phyloP scores from a whole-genome alignment of 1,140 invertebrate species.

The Armadillidium nasatum region DNA sequence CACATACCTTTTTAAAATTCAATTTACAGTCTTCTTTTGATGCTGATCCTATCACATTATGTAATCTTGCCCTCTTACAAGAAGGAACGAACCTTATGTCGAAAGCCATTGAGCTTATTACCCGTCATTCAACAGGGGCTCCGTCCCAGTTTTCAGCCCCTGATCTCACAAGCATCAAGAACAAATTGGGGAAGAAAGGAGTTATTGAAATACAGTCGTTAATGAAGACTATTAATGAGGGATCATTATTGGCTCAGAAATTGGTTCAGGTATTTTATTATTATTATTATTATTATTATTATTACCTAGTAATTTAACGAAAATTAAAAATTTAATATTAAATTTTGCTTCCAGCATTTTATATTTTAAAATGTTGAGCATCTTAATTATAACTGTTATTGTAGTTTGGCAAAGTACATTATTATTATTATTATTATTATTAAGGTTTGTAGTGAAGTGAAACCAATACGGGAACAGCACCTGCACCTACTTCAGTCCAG shows the following conservation, averaged over 20 bases:
- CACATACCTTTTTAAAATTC: too few relatives aligned
- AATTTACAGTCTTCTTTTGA: slow-evolving; percentile 81
- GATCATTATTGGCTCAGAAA: slow-evolving; percentile 32
- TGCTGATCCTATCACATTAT: slow-evolving; percentile 77
- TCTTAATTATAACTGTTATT: too few relatives aligned
- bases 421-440: too few relatives aligned
- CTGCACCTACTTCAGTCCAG: slow-evolving; percentile 64
- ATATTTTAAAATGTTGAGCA: too few relatives aligned
- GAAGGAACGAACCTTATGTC: slow-evolving; percentile 70
- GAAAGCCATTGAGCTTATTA: slow-evolving; percentile 66
- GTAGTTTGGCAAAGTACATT: too few relatives aligned
- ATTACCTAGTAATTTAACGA: too few relatives aligned
- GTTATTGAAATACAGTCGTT: slow-evolving; percentile 46
- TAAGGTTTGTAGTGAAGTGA: slow-evolving; percentile 37
- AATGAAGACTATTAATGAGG: slow-evolving; percentile 40
- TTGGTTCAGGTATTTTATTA: slow-evolving; percentile 29
- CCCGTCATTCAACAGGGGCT: slow-evolving; percentile 50
- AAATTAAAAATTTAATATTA: too few relatives aligned
- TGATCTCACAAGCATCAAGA: slow-evolving; percentile 49
- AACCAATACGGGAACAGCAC: slow-evolving; percentile 55
- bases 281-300: too few relatives aligned
- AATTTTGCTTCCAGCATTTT: too few relatives aligned
- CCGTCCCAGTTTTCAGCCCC: slow-evolving; percentile 53
- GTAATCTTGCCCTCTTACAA: slow-evolving; percentile 70
- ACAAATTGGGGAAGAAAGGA: slow-evolving; percentile 33